Conservation (phyloP, 1,140 invertebrate genomes). For the Rhagoletis zephyria region DNA sequence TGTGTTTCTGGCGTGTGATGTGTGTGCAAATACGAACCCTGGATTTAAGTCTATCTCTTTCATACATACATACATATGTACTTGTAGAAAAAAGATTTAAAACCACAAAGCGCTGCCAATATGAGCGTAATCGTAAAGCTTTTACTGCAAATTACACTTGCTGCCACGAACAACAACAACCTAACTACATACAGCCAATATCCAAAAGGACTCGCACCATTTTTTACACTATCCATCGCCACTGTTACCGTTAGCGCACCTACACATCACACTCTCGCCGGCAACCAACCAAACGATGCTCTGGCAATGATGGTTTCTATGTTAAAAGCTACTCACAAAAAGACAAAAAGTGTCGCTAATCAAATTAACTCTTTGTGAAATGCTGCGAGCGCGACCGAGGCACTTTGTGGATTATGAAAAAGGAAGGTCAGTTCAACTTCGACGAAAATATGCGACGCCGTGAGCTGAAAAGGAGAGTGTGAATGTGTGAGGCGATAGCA, state of each 20-base stretch:
- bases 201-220: not conserved
- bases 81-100: not conserved
- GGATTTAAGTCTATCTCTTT: not conserved
- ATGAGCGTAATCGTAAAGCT: conserved; percentile 32
- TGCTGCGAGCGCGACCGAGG: conserved; percentile 15
- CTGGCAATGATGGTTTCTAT: not conserved
- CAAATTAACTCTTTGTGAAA: conserved; percentile 46
- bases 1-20: too few relatives aligned
- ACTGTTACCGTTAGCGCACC: not conserved
- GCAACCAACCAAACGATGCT: not conserved
- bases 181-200: conserved; percentile 1
- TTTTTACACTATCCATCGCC: too few relatives aligned
- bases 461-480: not conserved
- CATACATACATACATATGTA: too few relatives aligned
- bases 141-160: conserved; percentile 22
- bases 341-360: conserved; percentile 39
- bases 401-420: conserved; percentile 46
- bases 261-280: not conserved
- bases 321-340: conserved; percentile 33
- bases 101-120: conserved; percentile 26
- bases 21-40: too few relatives aligned
- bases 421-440: not conserved
- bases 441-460: not conserved
- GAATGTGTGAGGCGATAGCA: not conserved
- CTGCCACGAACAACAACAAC: not conserved